phyloP scores from a whole-genome alignment of 1,140 invertebrate genomes.

The Scaptomyza graminum region DNA sequence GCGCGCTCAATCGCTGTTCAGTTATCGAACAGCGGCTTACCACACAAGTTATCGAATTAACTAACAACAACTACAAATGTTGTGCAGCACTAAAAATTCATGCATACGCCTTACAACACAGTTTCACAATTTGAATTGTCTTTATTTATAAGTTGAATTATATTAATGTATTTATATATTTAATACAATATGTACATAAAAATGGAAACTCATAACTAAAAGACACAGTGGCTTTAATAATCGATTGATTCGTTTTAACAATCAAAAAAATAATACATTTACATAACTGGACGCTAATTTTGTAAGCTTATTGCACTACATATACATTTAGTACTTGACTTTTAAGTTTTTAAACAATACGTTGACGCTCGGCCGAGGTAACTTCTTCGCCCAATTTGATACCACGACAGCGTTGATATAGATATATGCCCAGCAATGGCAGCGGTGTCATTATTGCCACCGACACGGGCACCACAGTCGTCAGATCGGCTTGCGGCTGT shows the following conservation, averaged over 20 bases:
- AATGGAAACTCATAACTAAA: no score
- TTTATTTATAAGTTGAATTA: background rate
- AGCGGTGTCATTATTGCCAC: constrained; percentile 97
- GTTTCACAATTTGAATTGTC: background rate
- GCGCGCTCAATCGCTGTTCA: background rate
- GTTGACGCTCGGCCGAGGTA: constrained; percentile 33
- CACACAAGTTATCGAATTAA: background rate
- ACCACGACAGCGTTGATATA: constrained; percentile 53
- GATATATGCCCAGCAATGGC: constrained; percentile 86
- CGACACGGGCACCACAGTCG: constrained; percentile 94
- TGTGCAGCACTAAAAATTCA: background rate
- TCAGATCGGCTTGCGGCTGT: constrained; percentile 91
- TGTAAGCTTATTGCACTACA: background rate
- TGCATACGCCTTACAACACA: constrained; percentile 2
- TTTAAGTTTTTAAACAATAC: constrained; percentile 44
- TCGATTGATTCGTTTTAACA: no score
- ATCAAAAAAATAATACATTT: no score
- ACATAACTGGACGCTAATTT: no score
- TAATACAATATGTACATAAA: no score
- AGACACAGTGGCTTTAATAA: no score
- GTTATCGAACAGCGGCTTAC: constrained; percentile 5
- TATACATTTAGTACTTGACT: no score
- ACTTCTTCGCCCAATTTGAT: constrained; percentile 7
- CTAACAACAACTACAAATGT: background rate
- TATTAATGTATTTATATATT: no score